Evolutionary conservation across 2,888 invertebrate genomes (phyloP), one percentile per base, ranked within the genome.

Genomic region (Aspidiotus destructor): DNA sequence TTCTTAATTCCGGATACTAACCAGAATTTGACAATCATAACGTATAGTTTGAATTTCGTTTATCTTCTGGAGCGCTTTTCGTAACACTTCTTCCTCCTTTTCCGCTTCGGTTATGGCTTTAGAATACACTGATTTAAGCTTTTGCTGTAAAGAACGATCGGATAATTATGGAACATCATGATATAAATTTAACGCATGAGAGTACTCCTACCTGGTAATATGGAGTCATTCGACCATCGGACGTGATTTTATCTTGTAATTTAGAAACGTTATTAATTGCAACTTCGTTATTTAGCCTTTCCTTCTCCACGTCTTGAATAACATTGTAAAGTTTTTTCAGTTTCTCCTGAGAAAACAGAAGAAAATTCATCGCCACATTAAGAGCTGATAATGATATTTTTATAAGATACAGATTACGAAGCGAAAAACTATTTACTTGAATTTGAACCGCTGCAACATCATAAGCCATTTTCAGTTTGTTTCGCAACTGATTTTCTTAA

Each of bases 41-140:
- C 91, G 85, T 44, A 96, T 91, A 42, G 86, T 84, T 60, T 93
- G 83, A 69, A 96, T 93, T 77, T 96, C 94, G 74, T 89, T 87
- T 65, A 97, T 93, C 75, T 90, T 88, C 28, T 87, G 84, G 41
- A 96, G 78, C 0, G 93, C 91, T 71, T 87, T 86, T 8, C 93
- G 81, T 11, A 96, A 81, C 0, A 89, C 79, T 71, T 88, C 86
- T 74, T 94, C 91, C 76, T 96, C 95, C 73, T 87, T 85, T 71
- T 88, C 86, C 0, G 92, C 87, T 74, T 94, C 93, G 52, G 84
- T 80, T 69, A 93, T 80, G 0, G 91, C 89, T 13, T 86, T 82
- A 76, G 87, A 89, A 75, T 92, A 91, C 41, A 92, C 78, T 44
- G 81, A 83, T 77, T 90, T 90, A 69, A 94, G 76, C 78, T 93